Evolutionary conservation across 2,113 vertebrate species (phyloP).

Genomic region (Calyptommatus sinebrachiatus): DNA sequence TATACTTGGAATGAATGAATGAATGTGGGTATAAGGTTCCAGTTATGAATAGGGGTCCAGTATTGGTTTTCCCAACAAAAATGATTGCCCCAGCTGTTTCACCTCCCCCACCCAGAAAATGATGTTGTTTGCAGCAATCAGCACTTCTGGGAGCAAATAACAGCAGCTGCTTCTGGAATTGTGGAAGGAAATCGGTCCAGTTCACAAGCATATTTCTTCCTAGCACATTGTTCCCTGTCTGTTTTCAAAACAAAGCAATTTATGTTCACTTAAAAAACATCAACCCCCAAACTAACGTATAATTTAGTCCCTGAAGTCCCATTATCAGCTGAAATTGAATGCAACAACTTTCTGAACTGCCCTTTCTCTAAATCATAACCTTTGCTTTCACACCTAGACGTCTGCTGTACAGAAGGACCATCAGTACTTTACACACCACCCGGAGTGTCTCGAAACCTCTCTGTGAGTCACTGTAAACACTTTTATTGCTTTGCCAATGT

Average conservation of each 20-base stretch:
- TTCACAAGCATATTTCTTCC: neutral
- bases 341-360: neutral
- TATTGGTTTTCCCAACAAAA: too few species aligned
- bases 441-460: constrained; percentile 70
- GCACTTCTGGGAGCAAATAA: too few species aligned
- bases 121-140: too few species aligned
- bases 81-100: too few species aligned
- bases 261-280: neutral
- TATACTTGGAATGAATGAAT: too few species aligned
- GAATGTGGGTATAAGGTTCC: too few species aligned
- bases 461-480: constrained; percentile 76
- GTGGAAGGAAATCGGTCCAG: neutral
- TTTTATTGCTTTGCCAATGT: neutral
- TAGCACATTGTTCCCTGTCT: neutral
- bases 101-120: too few species aligned
- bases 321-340: neutral
- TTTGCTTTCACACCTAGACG: constrained; percentile 68
- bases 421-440: constrained; percentile 75
- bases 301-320: neutral
- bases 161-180: too few species aligned
- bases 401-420: constrained; percentile 81
- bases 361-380: neutral
- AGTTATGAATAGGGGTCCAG: too few species aligned
- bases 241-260: neutral
- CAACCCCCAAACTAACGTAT: neutral